Conservation (phyloP, 2,888 invertebrate genomes). For the Drosophila trichaetosa region DNA sequence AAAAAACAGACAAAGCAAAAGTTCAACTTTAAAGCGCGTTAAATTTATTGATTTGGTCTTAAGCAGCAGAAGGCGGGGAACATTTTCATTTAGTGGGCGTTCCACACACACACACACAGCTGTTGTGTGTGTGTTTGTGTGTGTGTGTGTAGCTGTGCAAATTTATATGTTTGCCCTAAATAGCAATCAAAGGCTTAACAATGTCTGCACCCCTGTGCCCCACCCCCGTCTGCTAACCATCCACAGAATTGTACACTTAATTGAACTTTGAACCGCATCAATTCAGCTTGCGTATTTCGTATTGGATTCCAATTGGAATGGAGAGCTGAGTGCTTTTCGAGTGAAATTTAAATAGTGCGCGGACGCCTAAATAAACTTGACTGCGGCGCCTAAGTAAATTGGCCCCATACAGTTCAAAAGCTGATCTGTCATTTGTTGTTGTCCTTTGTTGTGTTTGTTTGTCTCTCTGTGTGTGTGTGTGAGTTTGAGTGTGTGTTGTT, state of each 20-base stretch:
- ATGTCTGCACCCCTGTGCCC: conserved; percentile 27
- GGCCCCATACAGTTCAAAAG: conserved; percentile 29
- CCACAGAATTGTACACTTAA: conserved; percentile 64
- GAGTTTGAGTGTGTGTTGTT: conserved; percentile 15
- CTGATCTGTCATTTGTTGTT: conserved; percentile 58
- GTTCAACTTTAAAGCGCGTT: conserved; percentile 49
- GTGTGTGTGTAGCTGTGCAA: conserved; percentile 32
- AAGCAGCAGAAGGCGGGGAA: conserved; percentile 7
- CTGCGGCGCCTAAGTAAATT: conserved; percentile 39
- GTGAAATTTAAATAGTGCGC: conserved; percentile 63
- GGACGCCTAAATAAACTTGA: conserved; percentile 30
- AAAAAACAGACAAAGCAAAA: conserved; percentile 20
- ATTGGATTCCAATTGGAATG: conserved; percentile 35
- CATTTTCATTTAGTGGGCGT: conserved; percentile 27
- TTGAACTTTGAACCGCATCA: conserved; percentile 70
- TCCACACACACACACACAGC: neutral
- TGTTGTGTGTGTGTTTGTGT: neutral
- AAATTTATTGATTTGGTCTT: conserved; percentile 70
- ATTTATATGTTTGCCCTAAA: conserved; percentile 74
- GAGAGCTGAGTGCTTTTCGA: conserved; percentile 45
- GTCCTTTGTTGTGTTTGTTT: conserved; percentile 18
- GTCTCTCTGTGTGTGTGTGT: conserved; percentile 6
- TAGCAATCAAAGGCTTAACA: conserved; percentile 72
- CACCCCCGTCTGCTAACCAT: neutral
- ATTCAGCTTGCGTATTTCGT: conserved; percentile 21